Percentiles rank a stretch among this genome's conserved stretches.
These are phyloP conservation scores for Pachyramphus minor DNA, from an alignment of 2,113 vertebrate species.

Conservation along the genomic window DNA sequence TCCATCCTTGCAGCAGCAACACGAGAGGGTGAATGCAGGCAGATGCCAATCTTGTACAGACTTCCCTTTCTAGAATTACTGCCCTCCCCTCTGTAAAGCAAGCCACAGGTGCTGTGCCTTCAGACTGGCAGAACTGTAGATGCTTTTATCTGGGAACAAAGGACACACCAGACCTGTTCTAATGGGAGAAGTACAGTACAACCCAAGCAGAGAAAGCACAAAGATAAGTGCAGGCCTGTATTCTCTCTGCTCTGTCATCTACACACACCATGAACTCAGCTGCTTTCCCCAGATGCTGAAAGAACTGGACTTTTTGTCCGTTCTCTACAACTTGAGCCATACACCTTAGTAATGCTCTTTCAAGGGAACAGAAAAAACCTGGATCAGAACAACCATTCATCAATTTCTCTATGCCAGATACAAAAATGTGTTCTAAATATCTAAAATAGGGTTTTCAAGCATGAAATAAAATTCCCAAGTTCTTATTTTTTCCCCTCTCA, in stretches of 20 bases:
- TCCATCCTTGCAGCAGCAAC: not conserved
- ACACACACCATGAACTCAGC: not conserved
- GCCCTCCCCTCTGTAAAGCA: not conserved
- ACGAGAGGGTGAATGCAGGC: not conserved
- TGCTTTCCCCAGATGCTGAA: not conserved
- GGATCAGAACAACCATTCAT: not conserved
- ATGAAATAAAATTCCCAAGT: not conserved
- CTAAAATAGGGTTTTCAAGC: not conserved
- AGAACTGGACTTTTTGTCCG: not conserved
- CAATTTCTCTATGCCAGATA: not conserved
- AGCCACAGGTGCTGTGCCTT: not conserved
- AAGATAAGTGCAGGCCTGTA: not conserved
- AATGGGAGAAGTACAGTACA: not conserved
- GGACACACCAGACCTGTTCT: not conserved
- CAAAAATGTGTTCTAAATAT: not conserved
- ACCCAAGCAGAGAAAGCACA: not conserved
- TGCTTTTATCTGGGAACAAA: not conserved
- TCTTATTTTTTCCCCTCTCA: rapidly evolving
- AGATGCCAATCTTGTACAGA: not conserved
- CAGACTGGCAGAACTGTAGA: not conserved
- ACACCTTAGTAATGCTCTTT: not conserved
- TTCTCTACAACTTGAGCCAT: not conserved
- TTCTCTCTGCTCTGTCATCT: not conserved
- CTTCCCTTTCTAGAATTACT: not conserved
- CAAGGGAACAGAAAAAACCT: not conserved